Base-by-base conservation (phyloP, 2,888 invertebrate species). In the Lobophora halterata region DNA sequence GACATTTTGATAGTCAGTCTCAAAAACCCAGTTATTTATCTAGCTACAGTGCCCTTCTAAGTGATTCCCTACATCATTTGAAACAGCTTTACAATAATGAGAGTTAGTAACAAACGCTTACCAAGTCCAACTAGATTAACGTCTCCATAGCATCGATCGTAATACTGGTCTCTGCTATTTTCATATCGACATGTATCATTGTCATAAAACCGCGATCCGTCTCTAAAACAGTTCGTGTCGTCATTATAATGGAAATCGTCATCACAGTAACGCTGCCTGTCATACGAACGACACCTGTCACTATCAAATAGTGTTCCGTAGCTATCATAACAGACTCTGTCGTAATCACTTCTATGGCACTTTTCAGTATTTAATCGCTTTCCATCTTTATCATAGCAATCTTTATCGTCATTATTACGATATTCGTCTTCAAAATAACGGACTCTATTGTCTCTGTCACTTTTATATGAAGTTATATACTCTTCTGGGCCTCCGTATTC, bases 351-450 rank as follows among this genome's bases (percentile, higher is more conserved):
- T n/a, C n/a, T n/a, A n/a, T n/a, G n/a, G n/a, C n/a, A n/a, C n/a
- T n/a, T n/a, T n/a, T n/a, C n/a, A n/a, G n/a, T n/a, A n/a, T n/a
- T n/a, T n/a, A n/a, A n/a, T n/a, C n/a, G n/a, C n/a, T n/a, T n/a
- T n/a, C n/a, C n/a, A n/a, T n/a, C n/a, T n/a, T n/a, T n/a, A n/a
- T n/a, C 23, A 12, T 8, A 13, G 14, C 25, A 14, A 14, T 25
- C 25, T 12, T 12, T 24, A 12, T 24, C 28, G n/a, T 24, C 6
- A 8, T 41, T 8, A 23, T 28, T 32, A 6, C 42, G 36, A 12
- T 42, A 31, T 5, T 31, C 4, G 8, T 42, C 21, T 5, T 42
- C 36, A 3, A 36, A 42, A 11, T 42, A 42, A n/a, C 36, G 18
- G 8, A 24, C 31, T 42, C 36, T 36, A 9, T 11, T 19, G 5